These are phyloP conservation scores for Neomicropteryx cornuta DNA, from an alignment of 1,140 invertebrate genomes.

Conservation along the genomic window DNA sequence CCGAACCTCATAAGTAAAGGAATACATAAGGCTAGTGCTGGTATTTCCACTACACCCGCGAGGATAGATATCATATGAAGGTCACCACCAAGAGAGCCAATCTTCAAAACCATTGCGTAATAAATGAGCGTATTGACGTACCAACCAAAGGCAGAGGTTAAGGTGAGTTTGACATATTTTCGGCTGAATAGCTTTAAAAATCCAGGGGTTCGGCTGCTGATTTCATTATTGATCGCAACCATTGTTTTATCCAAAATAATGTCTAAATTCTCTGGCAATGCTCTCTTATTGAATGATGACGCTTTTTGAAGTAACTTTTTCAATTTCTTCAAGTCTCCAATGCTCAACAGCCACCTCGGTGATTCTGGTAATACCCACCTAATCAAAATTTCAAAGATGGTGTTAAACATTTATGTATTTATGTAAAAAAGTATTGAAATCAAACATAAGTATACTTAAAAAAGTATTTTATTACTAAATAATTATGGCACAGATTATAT, in stretches of 20 bases:
- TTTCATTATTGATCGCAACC: slow-evolving; percentile 2
- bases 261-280: slow-evolving; percentile 41
- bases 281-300: slow-evolving; percentile 40
- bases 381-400: no score
- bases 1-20: slow-evolving; percentile 46
- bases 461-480: no score
- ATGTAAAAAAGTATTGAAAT: no score
- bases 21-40: slow-evolving; percentile 49
- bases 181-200: slow-evolving; percentile 42
- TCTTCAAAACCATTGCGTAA: slow-evolving; percentile 50
- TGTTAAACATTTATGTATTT: no score
- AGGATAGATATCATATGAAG: slow-evolving; percentile 49
- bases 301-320: slow-evolving; percentile 47
- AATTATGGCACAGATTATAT: no score
- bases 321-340: slow-evolving; percentile 49
- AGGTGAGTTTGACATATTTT: slow-evolving; percentile 42
- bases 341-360: slow-evolving; percentile 60
- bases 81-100: slow-evolving; percentile 48
- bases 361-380: slow-evolving; percentile 65
- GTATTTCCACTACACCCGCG: slow-evolving; percentile 48
- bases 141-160: slow-evolving; percentile 48
- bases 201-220: slow-evolving; percentile 28
- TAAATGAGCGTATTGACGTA: slow-evolving; percentile 52
- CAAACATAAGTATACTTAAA: no score
- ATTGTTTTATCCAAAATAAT: slow-evolving; percentile 34